Evolutionary conservation across 2,888 invertebrate species (phyloP).

Genomic region (Idaea aversata): DNA sequence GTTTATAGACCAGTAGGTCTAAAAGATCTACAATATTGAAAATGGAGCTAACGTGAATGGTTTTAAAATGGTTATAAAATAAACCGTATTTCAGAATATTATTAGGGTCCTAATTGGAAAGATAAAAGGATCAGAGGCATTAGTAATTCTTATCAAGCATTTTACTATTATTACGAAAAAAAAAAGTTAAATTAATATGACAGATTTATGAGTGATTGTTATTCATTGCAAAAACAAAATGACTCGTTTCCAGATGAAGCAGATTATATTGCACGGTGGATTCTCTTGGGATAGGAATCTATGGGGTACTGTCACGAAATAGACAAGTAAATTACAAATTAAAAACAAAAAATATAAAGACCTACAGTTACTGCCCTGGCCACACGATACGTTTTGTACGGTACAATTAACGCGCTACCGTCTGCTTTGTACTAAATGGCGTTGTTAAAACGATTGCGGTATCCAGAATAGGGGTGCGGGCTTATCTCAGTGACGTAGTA

Average conservation of each 20-base stretch:
- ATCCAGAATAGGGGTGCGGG: slow-evolving; percentile 27
- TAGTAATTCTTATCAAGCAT: too few relatives aligned
- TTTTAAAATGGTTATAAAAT: too few relatives aligned
- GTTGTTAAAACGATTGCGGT: slow-evolving; percentile 40
- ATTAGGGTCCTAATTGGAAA: too few relatives aligned
- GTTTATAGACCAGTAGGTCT: slow-evolving; percentile 17
- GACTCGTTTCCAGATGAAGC: background rate
- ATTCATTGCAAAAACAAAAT: background rate
- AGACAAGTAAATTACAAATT: background rate
- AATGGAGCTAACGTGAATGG: background rate
- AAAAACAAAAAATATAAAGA: background rate
- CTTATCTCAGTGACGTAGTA: slow-evolving; percentile 20
- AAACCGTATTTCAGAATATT: too few relatives aligned
- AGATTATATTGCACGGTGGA: background rate
- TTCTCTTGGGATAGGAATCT: background rate
- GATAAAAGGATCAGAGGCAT: too few relatives aligned
- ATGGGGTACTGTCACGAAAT: background rate
- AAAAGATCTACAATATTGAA: background rate
- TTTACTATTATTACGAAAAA: too few relatives aligned
- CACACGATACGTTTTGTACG: slow-evolving; percentile 33
- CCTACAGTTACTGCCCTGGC: slow-evolving; percentile 19
- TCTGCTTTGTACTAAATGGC: slow-evolving; percentile 39
- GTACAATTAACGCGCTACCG: slow-evolving; percentile 37
- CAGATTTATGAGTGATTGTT: too few relatives aligned
- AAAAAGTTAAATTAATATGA: too few relatives aligned